Evolutionary conservation across 1,140 invertebrate species (phyloP), one percentile per base, ranked within the genome.

Genomic region (Nylanderia fulva): DNA sequence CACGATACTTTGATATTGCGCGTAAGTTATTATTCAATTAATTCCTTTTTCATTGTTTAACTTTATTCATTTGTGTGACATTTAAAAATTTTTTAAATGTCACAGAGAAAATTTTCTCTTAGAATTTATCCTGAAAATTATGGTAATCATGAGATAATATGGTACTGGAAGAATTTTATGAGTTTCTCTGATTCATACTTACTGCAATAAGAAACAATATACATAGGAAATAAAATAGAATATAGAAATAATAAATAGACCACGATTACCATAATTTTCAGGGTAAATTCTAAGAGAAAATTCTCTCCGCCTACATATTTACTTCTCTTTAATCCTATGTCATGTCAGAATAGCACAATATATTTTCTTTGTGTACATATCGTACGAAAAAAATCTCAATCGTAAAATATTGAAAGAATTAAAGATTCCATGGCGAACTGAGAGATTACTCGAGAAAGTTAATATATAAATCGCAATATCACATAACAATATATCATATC

Each of bases 1-100:
- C 98, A 0, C 96, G 96, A 90, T 99, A 97, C 94, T 99, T 99
- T 92, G 98, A 99, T 91, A 97, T 99, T 83, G 96, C 96, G 80
- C 97, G 98, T 98, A 96, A 96, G 97, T 91, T 63, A 27, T 24
- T 52, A 36, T 2, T 63, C 24, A 8, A 15, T 54, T 52, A 68
- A 7, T 74, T 74, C 11, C 27, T 71, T 56, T 36, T 6, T 11
- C 7, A 0, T 18, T 9, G 3, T 48, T 72, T 54, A 63, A 63
- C 15, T 36, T 36, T 33, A 58, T 33, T 64, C 6, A 5, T 9
- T 18, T 42, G 13, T 11, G 33, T 7, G 6, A 21, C 2, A 4
- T 6, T 0, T n/a, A 36, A 64, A 36, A 7, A 36, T 21, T 36
- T 64, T 36, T 4, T 9, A 63, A 36, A n/a, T n/a, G n/a, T n/a